Evolutionary conservation across 2,888 invertebrate species (phyloP).

Genomic region (Latheticus oryzae): DNA sequence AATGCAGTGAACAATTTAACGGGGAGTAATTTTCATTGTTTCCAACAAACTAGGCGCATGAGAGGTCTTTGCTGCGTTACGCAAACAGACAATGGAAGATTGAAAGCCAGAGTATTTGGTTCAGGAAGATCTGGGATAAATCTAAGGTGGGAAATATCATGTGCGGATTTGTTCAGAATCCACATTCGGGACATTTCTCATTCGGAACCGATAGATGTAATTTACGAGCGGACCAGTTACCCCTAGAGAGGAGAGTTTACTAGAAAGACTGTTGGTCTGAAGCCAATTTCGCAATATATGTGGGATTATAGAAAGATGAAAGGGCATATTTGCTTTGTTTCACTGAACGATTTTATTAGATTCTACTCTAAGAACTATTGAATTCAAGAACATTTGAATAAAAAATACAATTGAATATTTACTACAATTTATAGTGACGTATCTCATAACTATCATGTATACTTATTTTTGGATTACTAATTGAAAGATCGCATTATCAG

Average conservation of each 20-base stretch:
- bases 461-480: no score
- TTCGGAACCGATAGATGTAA: slow-evolving; percentile 54
- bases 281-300: slow-evolving; percentile 54
- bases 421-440: no score
- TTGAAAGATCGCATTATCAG: no score
- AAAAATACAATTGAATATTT: no score
- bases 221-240: slow-evolving; percentile 51
- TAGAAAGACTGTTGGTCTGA: slow-evolving; percentile 48
- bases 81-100: slow-evolving; percentile 45
- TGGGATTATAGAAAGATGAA: slow-evolving; percentile 47
- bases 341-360: slow-evolving; percentile 27
- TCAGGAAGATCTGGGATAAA: slow-evolving; percentile 50
- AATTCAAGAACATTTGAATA: no score
- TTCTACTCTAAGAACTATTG: no score
- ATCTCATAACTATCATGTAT: no score
- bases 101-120: slow-evolving; percentile 43
- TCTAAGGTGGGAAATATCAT: slow-evolving; percentile 59
- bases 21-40: slow-evolving; percentile 45
- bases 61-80: slow-evolving; percentile 41
- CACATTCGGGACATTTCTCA: slow-evolving; percentile 57
- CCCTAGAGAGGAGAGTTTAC: slow-evolving; percentile 53
- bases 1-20: slow-evolving; percentile 38
- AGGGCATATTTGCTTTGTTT: slow-evolving; percentile 19
- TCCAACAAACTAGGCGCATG: slow-evolving; percentile 38
- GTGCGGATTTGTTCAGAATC: slow-evolving; percentile 59